phyloP scores from a whole-genome alignment of 2,888 invertebrate species.

The Leuctra nigra region DNA sequence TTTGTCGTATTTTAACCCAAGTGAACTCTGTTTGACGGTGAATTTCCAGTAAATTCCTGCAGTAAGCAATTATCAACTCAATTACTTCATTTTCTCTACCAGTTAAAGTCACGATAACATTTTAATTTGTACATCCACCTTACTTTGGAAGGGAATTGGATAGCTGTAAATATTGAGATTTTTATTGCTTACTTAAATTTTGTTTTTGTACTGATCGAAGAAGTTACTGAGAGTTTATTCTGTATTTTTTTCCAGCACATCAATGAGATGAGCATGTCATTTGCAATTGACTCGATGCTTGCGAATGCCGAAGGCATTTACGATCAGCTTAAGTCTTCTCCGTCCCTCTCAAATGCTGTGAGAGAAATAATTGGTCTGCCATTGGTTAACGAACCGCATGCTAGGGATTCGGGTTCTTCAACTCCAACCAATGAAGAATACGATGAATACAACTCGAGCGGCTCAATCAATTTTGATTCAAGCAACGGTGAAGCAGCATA shows the following conservation, averaged over 20 bases:
- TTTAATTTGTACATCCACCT: too few species aligned
- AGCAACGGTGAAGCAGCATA: slow-evolving; percentile 51
- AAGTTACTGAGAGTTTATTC: slow-evolving; percentile 5
- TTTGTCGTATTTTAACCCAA: too few species aligned
- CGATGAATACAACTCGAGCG: slow-evolving; percentile 33
- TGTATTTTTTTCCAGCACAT: slow-evolving; percentile 64
- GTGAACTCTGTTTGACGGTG: too few species aligned
- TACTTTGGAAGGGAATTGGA: too few species aligned
- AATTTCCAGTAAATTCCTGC: too few species aligned
- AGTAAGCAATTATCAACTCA: too few species aligned
- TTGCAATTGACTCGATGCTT: slow-evolving; percentile 75
- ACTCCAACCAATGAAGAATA: slow-evolving; percentile 27
- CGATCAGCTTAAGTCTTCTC: slow-evolving; percentile 70
- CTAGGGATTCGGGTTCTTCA: neutral
- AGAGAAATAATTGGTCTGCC: slow-evolving; percentile 65
- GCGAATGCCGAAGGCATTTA: slow-evolving; percentile 89
- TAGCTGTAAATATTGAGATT: too few species aligned
- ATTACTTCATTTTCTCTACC: too few species aligned
- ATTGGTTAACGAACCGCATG: too few species aligned
- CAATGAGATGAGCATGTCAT: slow-evolving; percentile 84
- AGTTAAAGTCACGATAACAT: too few species aligned
- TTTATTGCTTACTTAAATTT: slow-evolving; percentile 1
- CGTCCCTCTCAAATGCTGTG: slow-evolving; percentile 63
- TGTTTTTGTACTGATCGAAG: slow-evolving; percentile 5
- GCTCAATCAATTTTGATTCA: slow-evolving; percentile 36